Conservation (phyloP, 2,113 vertebrate species). For the Cygnus atratus region DNA sequence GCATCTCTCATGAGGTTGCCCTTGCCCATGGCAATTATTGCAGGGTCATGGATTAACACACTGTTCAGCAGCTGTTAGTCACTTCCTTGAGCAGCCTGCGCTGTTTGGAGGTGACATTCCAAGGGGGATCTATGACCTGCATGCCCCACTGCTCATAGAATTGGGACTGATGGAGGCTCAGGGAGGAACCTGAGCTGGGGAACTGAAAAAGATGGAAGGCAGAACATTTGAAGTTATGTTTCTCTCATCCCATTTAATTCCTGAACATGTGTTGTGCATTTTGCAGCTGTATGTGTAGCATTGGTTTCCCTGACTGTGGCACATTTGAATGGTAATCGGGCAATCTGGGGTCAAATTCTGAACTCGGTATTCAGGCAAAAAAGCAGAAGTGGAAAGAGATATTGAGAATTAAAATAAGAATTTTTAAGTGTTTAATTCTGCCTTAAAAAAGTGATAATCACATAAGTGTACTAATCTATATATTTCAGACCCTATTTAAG, state of each 20-base stretch:
- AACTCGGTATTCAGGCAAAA: background rate
- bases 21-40: background rate
- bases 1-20: background rate
- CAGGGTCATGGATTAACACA: background rate
- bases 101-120: background rate
- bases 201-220: background rate
- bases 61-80: background rate
- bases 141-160: background rate
- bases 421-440: background rate
- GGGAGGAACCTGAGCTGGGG: background rate
- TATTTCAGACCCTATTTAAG: background rate
- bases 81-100: background rate
- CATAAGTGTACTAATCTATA: background rate
- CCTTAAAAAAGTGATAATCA: background rate
- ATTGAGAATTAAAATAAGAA: background rate
- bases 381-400: background rate
- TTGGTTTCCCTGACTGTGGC: background rate
- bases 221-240: background rate
- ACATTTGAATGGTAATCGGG: background rate
- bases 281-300: background rate
- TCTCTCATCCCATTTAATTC: background rate
- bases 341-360: background rate
- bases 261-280: background rate
- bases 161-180: background rate
- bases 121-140: background rate